phyloP scores from a whole-genome alignment of 2,888 invertebrate species.

The Thera obeliscata region DNA sequence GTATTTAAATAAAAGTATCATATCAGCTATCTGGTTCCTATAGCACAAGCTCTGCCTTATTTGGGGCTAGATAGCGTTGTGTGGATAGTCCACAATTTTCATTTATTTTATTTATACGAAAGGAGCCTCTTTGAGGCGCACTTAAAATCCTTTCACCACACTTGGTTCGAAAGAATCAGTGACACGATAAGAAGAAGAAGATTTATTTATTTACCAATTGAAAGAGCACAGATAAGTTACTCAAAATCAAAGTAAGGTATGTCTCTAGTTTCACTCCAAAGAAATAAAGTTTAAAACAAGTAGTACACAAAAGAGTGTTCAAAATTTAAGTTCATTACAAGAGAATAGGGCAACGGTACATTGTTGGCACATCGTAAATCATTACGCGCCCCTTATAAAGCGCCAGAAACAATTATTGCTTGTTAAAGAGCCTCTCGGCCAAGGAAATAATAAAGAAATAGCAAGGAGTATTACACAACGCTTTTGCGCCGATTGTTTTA shows the following conservation, averaged over 20 bases:
- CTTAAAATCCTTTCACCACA: no score
- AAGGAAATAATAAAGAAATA: conserved; percentile 62
- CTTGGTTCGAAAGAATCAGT: no score
- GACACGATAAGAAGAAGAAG: no score
- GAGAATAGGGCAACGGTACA: conserved; percentile 28
- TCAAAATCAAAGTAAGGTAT: neutral
- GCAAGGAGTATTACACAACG: conserved; percentile 43
- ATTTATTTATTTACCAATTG: no score
- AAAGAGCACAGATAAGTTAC: no score
- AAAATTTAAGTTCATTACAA: conserved; percentile 26
- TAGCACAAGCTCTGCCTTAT: no score
- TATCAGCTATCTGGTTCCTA: no score
- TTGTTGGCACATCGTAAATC: conserved; percentile 49
- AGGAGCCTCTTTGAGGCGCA: no score
- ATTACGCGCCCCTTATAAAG: conserved; percentile 53
- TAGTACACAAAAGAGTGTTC: conserved; percentile 6
- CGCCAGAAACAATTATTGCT: conserved; percentile 68
- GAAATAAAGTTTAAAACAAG: conserved; percentile 8
- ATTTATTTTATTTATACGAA: no score
- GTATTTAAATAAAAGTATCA: no score
- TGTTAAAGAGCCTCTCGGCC: conserved; percentile 53
- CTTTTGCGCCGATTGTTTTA: conserved; percentile 54
- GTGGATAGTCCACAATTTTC: no score
- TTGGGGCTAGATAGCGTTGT: no score
- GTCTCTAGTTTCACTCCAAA: neutral